Conservation (phyloP, 2,797 vertebrate genomes). For the Austrolebias charrua region DNA sequence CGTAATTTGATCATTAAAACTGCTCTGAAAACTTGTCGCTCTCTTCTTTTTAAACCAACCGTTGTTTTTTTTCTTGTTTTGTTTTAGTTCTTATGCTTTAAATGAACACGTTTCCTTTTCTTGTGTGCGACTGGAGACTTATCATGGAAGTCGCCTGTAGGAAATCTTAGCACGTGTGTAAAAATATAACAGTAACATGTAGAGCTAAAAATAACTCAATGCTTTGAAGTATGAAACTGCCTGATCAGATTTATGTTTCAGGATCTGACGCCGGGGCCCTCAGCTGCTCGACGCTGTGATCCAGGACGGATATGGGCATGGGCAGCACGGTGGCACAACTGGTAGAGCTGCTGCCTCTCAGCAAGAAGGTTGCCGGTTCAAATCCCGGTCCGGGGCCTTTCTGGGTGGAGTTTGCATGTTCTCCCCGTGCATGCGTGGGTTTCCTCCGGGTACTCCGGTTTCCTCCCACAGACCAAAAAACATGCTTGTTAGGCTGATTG, state of each 20-base stretch:
- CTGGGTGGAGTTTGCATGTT: too few species aligned
- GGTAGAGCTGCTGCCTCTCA: too few species aligned
- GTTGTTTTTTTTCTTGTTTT: too few species aligned
- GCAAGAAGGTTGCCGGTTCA: too few species aligned
- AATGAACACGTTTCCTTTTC: not conserved
- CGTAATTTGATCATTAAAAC: not conserved
- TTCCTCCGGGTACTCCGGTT: too few species aligned
- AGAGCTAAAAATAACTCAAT: constrained; percentile 38
- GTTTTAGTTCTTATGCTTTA: not conserved
- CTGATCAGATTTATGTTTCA: constrained; percentile 48
- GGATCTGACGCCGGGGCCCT: constrained; percentile 40
- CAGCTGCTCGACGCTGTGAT: constrained; percentile 50
- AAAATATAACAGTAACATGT: constrained; percentile 38
- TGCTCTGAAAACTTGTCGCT: not conserved
- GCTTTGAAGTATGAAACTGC: constrained; percentile 33
- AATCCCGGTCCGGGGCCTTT: too few species aligned
- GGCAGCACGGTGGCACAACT: too few species aligned
- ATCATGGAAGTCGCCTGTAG: constrained; percentile 15
- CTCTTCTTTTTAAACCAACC: too few species aligned
- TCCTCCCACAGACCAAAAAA: too few species aligned
- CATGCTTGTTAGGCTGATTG: too few species aligned
- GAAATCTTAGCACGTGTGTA: constrained; percentile 27
- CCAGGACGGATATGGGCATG: constrained; percentile 31
- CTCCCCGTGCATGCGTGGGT: too few species aligned
- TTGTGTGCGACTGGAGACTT: not conserved